phyloP scores from a whole-genome alignment of 2,888 invertebrate species.

The Calliscelio sp. region DNA sequence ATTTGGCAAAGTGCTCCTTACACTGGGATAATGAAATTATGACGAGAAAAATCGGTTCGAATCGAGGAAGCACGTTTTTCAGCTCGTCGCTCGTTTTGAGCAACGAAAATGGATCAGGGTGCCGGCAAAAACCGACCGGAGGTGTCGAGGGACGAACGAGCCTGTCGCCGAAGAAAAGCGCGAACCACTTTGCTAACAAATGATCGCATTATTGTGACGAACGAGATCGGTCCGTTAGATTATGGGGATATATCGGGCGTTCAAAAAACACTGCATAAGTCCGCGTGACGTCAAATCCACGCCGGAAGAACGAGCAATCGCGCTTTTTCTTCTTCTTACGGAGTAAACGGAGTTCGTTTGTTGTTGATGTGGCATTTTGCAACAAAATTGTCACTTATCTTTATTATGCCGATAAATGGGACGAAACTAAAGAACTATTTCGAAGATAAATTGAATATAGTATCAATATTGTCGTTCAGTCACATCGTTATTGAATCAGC shows the following conservation, averaged over 20 bases:
- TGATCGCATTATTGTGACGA: constrained; percentile 65
- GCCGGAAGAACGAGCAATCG: constrained; percentile 7
- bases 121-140: constrained; percentile 32
- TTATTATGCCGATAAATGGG: background rate
- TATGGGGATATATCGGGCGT: constrained; percentile 29
- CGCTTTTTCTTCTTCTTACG: constrained; percentile 3
- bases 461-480: too few relatives aligned
- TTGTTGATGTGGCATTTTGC: constrained; percentile 10
- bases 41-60: constrained; percentile 45
- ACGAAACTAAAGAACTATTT: background rate
- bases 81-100: background rate
- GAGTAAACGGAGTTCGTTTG: constrained; percentile 10
- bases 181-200: constrained; percentile 58
- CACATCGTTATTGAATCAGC: too few relatives aligned
- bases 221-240: constrained; percentile 50
- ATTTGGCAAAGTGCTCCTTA: constrained; percentile 37
- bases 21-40: constrained; percentile 52
- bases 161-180: constrained; percentile 45
- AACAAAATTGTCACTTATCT: background rate
- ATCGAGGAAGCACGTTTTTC: constrained; percentile 31
- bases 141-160: constrained; percentile 40
- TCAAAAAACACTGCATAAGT: constrained; percentile 44
- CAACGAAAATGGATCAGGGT: constrained; percentile 41
- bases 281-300: constrained; percentile 25
- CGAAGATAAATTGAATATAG: constrained; percentile 3